Evolutionary conservation across 1,140 invertebrate genomes (phyloP).

Genomic region (Pseudomyrmex sp.): DNA sequence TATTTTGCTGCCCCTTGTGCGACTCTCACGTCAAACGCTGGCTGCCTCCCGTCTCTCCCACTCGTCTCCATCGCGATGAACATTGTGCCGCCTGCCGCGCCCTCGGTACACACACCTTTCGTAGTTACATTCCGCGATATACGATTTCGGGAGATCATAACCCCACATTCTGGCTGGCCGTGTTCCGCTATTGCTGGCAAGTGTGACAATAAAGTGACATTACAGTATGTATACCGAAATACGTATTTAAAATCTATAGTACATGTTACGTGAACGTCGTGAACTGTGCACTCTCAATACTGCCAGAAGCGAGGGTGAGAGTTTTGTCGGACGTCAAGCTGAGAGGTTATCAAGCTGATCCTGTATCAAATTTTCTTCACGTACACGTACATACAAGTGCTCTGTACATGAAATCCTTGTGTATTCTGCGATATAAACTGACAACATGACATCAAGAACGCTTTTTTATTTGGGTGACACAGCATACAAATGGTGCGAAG

Average conservation of each 20-base stretch:
- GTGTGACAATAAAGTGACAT: too few species aligned
- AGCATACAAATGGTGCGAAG: slow-evolving; percentile 73
- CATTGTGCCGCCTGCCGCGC: not conserved
- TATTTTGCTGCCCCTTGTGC: slow-evolving; percentile 47
- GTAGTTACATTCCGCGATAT: too few species aligned
- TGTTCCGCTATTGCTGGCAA: too few species aligned
- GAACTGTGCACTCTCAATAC: too few species aligned
- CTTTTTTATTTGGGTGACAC: slow-evolving; percentile 71
- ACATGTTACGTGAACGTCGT: too few species aligned
- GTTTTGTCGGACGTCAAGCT: not conserved
- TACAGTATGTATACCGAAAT: too few species aligned
- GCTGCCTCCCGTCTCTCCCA: not conserved
- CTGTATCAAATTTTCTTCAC: not conserved
- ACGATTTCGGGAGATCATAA: too few species aligned
- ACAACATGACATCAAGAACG: slow-evolving; percentile 71
- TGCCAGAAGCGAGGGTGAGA: too few species aligned
- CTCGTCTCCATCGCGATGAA: slow-evolving; percentile 38
- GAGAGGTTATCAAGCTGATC: slow-evolving; percentile 11
- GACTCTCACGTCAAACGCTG: slow-evolving; percentile 63
- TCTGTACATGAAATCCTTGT: not conserved
- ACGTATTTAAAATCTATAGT: too few species aligned
- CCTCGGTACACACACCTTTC: too few species aligned
- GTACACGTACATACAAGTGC: not conserved
- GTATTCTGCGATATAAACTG: not conserved
- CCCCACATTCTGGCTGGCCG: too few species aligned